Conservation (phyloP, 2,797 vertebrate species). For the Sylvilagus floridanus region DNA sequence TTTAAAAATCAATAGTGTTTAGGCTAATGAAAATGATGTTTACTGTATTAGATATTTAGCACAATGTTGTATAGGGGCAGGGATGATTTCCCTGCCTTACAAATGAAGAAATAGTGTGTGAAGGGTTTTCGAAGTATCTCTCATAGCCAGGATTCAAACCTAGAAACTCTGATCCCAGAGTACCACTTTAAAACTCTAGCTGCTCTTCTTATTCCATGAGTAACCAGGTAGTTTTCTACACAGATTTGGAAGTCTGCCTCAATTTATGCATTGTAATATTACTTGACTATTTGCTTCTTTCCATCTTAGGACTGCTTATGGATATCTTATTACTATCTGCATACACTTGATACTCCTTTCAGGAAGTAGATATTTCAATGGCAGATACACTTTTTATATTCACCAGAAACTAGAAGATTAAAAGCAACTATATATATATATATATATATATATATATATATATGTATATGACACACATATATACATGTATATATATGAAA, state of each 20-base stretch:
- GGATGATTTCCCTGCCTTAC: background rate
- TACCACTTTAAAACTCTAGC: background rate
- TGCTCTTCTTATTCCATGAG: background rate
- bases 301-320: background rate
- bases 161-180: background rate
- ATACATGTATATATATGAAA: too few species aligned
- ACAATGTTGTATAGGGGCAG: background rate
- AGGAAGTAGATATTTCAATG: background rate
- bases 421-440: background rate
- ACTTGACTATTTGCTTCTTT: background rate
- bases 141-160: background rate
- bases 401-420: constrained; percentile 23
- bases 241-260: background rate
- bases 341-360: background rate
- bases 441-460: too few species aligned
- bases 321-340: background rate
- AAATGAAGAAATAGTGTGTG: background rate
- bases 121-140: background rate
- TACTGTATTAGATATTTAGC: background rate
- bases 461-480: too few species aligned
- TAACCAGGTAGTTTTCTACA: background rate
- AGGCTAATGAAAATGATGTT: background rate
- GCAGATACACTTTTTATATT: constrained; percentile 9
- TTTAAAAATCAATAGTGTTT: constrained; percentile 28
- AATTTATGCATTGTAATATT: background rate